Conservation (phyloP, 2,113 vertebrate species). For the Plestiodon gilberti region DNA sequence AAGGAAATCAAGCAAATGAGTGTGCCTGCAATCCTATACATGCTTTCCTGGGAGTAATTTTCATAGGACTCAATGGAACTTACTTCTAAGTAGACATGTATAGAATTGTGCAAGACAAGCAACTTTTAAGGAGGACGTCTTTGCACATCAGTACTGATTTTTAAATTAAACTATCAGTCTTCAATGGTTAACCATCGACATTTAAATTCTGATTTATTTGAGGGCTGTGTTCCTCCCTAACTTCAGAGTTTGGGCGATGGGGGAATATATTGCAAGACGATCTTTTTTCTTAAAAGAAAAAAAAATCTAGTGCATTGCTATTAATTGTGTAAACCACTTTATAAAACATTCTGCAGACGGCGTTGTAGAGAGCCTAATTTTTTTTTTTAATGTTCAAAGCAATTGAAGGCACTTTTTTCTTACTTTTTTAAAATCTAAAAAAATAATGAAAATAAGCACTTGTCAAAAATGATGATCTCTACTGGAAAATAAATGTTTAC, state of each 20-base stretch:
- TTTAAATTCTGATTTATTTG: neutral
- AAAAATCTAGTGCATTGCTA: neutral
- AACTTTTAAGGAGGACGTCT: neutral
- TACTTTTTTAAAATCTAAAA: constrained; percentile 63
- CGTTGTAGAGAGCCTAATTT: constrained; percentile 28
- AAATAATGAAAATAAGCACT: constrained; percentile 74
- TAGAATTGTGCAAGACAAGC: too few species aligned
- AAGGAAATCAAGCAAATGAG: neutral
- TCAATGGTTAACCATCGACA: neutral
- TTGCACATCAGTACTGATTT: neutral
- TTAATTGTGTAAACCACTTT: neutral
- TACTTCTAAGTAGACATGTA: too few species aligned
- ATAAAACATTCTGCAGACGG: neutral
- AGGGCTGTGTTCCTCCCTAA: neutral
- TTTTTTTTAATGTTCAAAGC: constrained; percentile 62
- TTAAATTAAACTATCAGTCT: neutral
- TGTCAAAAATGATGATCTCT: constrained; percentile 72
- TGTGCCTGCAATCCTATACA: too few species aligned
- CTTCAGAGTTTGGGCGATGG: neutral
- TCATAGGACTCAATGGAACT: too few species aligned
- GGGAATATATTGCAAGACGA: too few species aligned
- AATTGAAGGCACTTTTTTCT: constrained; percentile 45
- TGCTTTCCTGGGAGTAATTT: too few species aligned
- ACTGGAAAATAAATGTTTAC: constrained; percentile 70
- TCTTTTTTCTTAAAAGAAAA: neutral